Conservation (phyloP, 2,888 invertebrate genomes). For the Aporophyla lueneburgensis region DNA sequence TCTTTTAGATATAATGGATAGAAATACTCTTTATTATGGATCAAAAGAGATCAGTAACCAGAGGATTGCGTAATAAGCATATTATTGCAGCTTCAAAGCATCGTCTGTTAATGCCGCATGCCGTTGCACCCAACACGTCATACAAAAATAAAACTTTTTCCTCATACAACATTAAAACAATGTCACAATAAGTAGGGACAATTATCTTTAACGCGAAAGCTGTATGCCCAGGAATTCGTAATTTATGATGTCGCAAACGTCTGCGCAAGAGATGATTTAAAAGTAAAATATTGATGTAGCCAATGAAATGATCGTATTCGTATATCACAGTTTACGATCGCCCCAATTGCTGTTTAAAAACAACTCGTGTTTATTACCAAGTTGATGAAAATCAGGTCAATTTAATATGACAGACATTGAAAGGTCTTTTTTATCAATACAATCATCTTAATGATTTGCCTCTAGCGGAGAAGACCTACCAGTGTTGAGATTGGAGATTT, state of each 20-base stretch:
- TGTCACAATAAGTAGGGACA: background rate
- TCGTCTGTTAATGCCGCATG: no score
- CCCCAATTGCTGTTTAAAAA: constrained; percentile 52
- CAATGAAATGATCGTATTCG: constrained; percentile 27
- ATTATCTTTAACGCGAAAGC: constrained; percentile 4
- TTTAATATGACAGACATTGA: constrained; percentile 23
- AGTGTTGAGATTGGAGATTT: background rate
- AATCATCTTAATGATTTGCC: background rate
- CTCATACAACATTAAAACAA: constrained; percentile 25
- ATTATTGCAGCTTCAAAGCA: background rate
- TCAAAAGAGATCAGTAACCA: no score
- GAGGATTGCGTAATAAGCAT: no score
- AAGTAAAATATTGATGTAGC: constrained; percentile 9
- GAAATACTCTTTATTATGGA: no score
- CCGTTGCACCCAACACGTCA: no score
- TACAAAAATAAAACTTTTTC: constrained; percentile 12
- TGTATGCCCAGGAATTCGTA: constrained; percentile 2
- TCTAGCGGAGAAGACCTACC: background rate
- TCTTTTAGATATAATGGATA: background rate
- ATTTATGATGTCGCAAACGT: constrained; percentile 35
- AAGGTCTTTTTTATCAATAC: constrained; percentile 6
- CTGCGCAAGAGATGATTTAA: constrained; percentile 18
- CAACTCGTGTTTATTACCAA: constrained; percentile 30
- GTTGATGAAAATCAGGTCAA: constrained; percentile 37
- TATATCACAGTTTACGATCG: constrained; percentile 57